Base-by-base conservation (phyloP, 2,113 vertebrate genomes). In the Laticauda laticaudata region DNA sequence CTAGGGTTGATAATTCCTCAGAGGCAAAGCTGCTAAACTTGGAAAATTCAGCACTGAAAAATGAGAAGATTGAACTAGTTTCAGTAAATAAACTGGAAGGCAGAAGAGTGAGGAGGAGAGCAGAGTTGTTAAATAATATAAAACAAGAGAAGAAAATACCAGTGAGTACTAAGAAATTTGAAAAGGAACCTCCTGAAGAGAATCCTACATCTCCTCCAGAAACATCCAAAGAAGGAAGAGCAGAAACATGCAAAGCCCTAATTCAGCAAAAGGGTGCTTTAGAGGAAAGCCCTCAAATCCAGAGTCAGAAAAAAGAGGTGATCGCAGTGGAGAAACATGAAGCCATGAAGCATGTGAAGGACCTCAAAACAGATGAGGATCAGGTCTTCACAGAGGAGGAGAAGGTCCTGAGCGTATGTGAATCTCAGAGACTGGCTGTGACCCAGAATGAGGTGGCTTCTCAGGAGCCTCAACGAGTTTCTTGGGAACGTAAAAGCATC, bases 61-160 rank as follows among this genome's bases (percentile, higher is more conserved):
- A 96, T 1, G 95, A 94, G 0, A 29, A 0, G 8, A 98, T 98
- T 39, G 94, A 98, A 81, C 95, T 96, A 0, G 97, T 98, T 93
- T 95, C 96, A 94, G 96, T 98, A 93, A 98, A 97, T 75, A 95
- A 93, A 0, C 97, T 97, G 3, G 98, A 98, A 88, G 97, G 98
- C 75, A 97, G 95, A 92, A 56, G 97, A 87, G 97, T 96, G 43
- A 97, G 97, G 94, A 96, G 96, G 53, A 97, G 95, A 3, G 69
- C 34, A 1, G 43, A 96, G 0, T 0, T 5, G 0, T 95, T 96
- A 2, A 98, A 97, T 95, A 97, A 95, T 0, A 94, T 97, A 95
- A 94, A 85, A 29, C 90, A 95, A 57, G 92, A 97, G 59, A 95
- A 96, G 39, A 94, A 96, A 91, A 94, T 95, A 51, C 92, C 92